phyloP scores from a whole-genome alignment of 92 coral and sea anemone species.

The Palythoa heliodiscus region DNA sequence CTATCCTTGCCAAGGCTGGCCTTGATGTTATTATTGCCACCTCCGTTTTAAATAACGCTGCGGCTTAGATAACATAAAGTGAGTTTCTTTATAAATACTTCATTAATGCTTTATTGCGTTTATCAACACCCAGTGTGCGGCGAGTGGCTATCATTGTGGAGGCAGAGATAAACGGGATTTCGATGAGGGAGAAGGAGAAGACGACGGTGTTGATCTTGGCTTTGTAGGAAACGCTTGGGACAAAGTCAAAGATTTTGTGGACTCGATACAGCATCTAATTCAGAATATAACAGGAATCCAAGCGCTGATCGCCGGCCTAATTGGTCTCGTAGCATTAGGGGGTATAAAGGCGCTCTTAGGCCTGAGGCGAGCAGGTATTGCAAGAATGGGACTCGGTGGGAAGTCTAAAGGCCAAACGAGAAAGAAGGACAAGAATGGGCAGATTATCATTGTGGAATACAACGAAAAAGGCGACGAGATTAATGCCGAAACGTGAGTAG shows the following conservation, averaged over 20 bases:
- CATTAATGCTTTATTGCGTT: background rate
- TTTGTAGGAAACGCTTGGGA: conserved; percentile 70
- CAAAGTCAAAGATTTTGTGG: conserved; percentile 56
- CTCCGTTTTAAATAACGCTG: too few relatives aligned
- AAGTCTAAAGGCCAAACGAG: conserved; percentile 49
- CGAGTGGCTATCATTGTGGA: conserved; percentile 76
- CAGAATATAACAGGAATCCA: conserved; percentile 54
- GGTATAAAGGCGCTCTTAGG: conserved; percentile 76
- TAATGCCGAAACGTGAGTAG: conserved; percentile 86
- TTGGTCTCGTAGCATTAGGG: conserved; percentile 67
- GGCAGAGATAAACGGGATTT: conserved; percentile 75
- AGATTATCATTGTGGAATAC: conserved; percentile 74
- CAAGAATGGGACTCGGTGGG: conserved; percentile 87
- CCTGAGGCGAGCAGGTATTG: conserved; percentile 54
- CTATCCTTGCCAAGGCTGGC: too few relatives aligned
- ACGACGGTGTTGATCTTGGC: conserved; percentile 72
- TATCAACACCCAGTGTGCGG: conserved; percentile 58
- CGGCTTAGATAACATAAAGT: too few relatives aligned
- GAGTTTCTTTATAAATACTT: background rate
- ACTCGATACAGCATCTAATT: conserved; percentile 48
- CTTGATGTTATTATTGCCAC: too few relatives aligned
- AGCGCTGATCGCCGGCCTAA: conserved; percentile 52
- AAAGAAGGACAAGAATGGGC: conserved; percentile 58
- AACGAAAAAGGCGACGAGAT: conserved; percentile 84
- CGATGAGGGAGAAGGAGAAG: conserved; percentile 70